These are phyloP conservation scores for Sialis lutaria DNA, from an alignment of 2,888 invertebrate species.

Conservation along the genomic window DNA sequence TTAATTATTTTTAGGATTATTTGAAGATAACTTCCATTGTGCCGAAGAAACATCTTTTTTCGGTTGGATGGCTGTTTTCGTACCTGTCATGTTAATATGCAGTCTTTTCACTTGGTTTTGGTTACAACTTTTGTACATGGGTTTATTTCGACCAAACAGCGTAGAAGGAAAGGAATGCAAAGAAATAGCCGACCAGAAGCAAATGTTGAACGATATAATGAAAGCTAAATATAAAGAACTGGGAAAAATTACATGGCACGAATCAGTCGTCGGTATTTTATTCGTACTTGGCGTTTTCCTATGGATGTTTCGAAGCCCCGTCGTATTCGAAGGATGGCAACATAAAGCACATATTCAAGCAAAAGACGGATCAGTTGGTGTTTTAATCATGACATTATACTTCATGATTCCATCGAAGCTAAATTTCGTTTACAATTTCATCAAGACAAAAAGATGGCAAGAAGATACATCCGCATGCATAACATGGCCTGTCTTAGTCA, in stretches of 20 bases:
- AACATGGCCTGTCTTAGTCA: conserved; percentile 30
- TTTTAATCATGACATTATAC: not conserved
- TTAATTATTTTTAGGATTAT: no score
- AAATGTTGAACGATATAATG: conserved; percentile 19
- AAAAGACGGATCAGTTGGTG: not conserved
- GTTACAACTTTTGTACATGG: no score
- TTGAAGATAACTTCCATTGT: no score
- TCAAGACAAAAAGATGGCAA: conserved; percentile 13
- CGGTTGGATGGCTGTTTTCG: no score
- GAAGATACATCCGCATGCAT: conserved; percentile 19
- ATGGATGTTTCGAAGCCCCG: conserved; percentile 38
- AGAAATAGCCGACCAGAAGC: conserved; percentile 3
- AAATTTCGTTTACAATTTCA: not conserved
- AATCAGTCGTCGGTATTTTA: conserved; percentile 19
- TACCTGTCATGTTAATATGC: no score
- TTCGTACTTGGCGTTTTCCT: conserved; percentile 30
- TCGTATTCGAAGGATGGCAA: conserved; percentile 35
- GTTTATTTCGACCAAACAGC: no score
- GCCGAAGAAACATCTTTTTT: no score
- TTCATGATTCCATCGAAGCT: conserved; percentile 1
- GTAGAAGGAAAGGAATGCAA: not conserved
- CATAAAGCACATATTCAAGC: not conserved
- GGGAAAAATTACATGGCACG: conserved; percentile 27
- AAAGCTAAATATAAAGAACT: conserved; percentile 24
- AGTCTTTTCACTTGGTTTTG: no score